Evolutionary conservation across 2,888 invertebrate species (phyloP).

Genomic region (Epinotia demarniana): DNA sequence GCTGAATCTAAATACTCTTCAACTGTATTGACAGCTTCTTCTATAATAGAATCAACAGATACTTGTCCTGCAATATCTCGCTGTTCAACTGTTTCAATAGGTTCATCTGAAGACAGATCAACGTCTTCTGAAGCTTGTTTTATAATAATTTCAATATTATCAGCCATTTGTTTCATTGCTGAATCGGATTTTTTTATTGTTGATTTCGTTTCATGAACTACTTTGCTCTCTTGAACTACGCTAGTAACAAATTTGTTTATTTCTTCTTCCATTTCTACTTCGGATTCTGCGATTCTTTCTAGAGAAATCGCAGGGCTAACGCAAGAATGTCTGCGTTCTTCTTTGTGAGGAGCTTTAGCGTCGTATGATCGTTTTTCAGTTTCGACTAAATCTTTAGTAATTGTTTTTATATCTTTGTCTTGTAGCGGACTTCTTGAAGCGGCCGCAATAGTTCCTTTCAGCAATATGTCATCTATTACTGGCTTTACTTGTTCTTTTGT

Average conservation of each 20-base stretch:
- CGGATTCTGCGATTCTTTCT: constrained; percentile 79
- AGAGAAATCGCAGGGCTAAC: constrained; percentile 79
- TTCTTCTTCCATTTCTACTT: constrained; percentile 78
- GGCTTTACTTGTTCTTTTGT: constrained; percentile 77
- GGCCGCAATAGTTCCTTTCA: constrained; percentile 73
- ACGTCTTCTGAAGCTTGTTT: constrained; percentile 81
- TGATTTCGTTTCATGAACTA: constrained; percentile 53
- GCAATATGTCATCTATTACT: constrained; percentile 76
- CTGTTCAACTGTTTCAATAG: constrained; percentile 55
- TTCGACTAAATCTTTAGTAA: constrained; percentile 73
- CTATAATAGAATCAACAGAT: constrained; percentile 79
- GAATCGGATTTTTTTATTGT: constrained; percentile 80
- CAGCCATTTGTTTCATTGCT: constrained; percentile 82
- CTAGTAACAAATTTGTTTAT: constrained; percentile 52
- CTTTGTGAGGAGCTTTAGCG: constrained; percentile 77
- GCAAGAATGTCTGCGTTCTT: constrained; percentile 79
- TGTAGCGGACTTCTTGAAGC: constrained; percentile 69
- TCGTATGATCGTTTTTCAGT: constrained; percentile 77
- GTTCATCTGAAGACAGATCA: constrained; percentile 75
- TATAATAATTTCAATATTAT: constrained; percentile 81
- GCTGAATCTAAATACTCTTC: constrained; percentile 71
- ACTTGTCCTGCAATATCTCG: constrained; percentile 70
- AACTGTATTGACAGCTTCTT: constrained; percentile 77
- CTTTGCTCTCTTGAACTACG: constrained; percentile 50
- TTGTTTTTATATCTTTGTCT: constrained; percentile 73